Evolutionary conservation across 2,888 invertebrate genomes (phyloP).

Genomic region (Tetragonisca angustula): DNA sequence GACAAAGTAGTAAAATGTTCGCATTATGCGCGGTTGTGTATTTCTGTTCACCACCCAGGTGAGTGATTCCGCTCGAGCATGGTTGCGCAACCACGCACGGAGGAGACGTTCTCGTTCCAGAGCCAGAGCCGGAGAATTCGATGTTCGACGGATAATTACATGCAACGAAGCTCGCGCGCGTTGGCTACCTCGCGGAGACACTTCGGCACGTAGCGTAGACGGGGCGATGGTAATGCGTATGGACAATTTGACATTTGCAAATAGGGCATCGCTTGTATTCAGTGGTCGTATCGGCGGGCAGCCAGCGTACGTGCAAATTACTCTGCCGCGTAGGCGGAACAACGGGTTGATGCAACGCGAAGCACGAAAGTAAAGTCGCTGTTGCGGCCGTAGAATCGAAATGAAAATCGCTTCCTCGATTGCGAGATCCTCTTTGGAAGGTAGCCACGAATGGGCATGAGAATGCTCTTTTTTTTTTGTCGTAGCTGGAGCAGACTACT

Average conservation of each 20-base stretch:
- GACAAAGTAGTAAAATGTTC: neutral
- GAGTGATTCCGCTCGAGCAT: constrained; percentile 4
- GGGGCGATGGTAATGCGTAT: constrained; percentile 64
- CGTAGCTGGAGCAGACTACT: too few species aligned
- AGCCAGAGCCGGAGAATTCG: constrained; percentile 37
- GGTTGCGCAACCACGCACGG: neutral
- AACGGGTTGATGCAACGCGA: constrained; percentile 69
- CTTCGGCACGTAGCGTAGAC: constrained; percentile 56
- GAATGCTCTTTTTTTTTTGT: too few species aligned
- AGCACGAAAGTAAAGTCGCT: constrained; percentile 64
- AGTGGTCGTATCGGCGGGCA: constrained; percentile 67
- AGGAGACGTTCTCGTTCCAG: constrained; percentile 22
- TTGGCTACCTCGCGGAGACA: constrained; percentile 49
- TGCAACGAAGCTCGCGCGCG: constrained; percentile 50
- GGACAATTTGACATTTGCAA: constrained; percentile 78
- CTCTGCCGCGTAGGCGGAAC: constrained; percentile 71
- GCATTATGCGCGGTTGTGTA: constrained; percentile 23
- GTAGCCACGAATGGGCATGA: neutral
- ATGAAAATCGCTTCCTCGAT: constrained; percentile 12
- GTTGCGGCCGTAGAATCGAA: constrained; percentile 33
- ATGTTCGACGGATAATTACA: constrained; percentile 58
- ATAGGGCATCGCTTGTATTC: constrained; percentile 75
- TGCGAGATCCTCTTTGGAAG: neutral
- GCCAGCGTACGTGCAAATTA: constrained; percentile 74
- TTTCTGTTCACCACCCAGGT: neutral